A percentile compares a stretch with the other conserved stretches of the same genome.
These are phyloP conservation scores for Leptodactylus fallax DNA, from an alignment of 2,797 vertebrate species.

Conservation along the genomic window DNA sequence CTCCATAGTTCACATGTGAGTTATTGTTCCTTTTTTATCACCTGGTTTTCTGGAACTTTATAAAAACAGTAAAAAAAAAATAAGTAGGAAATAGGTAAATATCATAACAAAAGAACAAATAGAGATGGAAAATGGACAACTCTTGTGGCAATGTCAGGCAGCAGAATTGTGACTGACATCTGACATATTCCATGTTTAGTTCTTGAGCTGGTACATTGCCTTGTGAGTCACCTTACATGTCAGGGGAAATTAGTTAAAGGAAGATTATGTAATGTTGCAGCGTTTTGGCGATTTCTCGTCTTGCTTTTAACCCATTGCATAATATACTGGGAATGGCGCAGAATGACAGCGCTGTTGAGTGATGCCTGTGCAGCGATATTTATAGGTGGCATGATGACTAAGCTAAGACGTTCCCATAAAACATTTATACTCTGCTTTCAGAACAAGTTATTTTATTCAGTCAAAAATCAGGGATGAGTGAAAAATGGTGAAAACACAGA, in stretches of 20 bases:
- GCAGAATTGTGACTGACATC: not conserved
- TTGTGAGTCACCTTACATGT: constrained; percentile 9
- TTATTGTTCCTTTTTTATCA: too few species aligned
- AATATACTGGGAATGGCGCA: not conserved
- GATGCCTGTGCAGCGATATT: constrained; percentile 20
- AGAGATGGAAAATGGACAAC: too few species aligned
- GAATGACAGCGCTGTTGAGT: constrained; percentile 1
- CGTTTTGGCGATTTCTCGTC: not conserved
- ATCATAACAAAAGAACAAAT: too few species aligned
- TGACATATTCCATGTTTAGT: not conserved
- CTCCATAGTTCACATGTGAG: too few species aligned
- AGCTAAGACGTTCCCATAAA: constrained; percentile 47
- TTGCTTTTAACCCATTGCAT: constrained; percentile 2
- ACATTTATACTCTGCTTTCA: constrained; percentile 32
- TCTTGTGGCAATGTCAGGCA: not conserved
- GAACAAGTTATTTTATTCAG: not conserved
- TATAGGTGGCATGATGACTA: constrained; percentile 50
- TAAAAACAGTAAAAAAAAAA: too few species aligned
- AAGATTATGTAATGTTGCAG: constrained; percentile 40
- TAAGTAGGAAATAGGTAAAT: too few species aligned
- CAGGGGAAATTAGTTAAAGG: not conserved
- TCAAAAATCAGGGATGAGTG: not conserved
- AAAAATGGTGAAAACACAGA: not conserved
- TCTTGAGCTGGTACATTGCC: not conserved
- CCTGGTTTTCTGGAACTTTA: too few species aligned